phyloP scores from a whole-genome alignment of 2,797 vertebrate species.

The Pipistrellus kuhlii region DNA sequence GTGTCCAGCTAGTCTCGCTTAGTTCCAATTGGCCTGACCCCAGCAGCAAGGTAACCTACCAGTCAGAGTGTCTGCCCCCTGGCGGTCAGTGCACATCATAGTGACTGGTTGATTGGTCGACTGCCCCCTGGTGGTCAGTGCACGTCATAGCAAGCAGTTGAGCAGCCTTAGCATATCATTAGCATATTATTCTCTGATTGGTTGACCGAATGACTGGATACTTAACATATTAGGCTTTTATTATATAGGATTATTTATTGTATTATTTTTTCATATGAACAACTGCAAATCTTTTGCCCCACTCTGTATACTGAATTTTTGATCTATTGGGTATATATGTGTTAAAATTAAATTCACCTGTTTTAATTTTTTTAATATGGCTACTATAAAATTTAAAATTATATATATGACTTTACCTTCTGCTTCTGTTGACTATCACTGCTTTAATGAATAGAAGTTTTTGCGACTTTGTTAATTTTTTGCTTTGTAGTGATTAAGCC shows the following conservation, averaged over 20 bases:
- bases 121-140: too few species aligned
- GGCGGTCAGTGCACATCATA: too few species aligned
- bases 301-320: background rate
- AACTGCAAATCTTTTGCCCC: background rate
- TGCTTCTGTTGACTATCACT: background rate
- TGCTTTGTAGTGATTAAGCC: background rate
- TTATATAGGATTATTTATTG: background rate
- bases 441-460: background rate
- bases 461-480: conserved; percentile 5
- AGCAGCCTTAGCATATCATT: too few species aligned
- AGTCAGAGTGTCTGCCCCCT: too few species aligned
- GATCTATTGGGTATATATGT: background rate
- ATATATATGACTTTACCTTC: background rate
- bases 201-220: too few species aligned
- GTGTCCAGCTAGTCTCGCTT: too few species aligned
- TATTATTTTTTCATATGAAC: background rate
- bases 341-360: background rate
- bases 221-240: too few species aligned
- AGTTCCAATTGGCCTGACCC: too few species aligned
- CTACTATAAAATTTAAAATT: background rate
- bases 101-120: too few species aligned
- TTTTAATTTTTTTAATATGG: background rate
- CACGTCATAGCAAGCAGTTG: too few species aligned
- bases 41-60: too few species aligned
- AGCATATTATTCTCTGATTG: too few species aligned